These are phyloP conservation scores for Atta cephalotes DNA, from an alignment of 1,140 invertebrate species.

Conservation along the genomic window DNA sequence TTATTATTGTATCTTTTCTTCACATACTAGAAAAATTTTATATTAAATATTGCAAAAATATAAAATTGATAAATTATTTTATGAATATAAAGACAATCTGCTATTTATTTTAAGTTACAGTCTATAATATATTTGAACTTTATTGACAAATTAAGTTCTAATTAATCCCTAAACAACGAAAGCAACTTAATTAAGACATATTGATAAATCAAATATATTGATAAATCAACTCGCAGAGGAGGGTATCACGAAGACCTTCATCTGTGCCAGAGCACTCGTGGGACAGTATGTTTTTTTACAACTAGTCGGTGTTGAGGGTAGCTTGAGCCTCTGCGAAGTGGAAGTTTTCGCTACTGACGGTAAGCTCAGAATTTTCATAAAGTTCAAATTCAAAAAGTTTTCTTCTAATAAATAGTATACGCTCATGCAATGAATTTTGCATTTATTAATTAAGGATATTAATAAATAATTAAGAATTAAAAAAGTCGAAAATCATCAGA, in stretches of 20 bases:
- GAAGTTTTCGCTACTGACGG: constrained; percentile 96
- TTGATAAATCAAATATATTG: constrained; percentile 9
- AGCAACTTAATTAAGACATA: constrained; percentile 29
- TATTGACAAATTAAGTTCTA: background rate
- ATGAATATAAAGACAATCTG: background rate
- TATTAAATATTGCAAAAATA: background rate
- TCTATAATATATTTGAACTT: background rate
- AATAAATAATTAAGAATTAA: background rate
- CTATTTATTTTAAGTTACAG: background rate
- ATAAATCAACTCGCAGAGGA: constrained; percentile 89
- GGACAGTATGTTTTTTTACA: constrained; percentile 96
- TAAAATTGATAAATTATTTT: background rate
- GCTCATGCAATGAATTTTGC: background rate
- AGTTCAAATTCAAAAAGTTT: background rate
- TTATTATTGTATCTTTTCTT: background rate
- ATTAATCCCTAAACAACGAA: background rate
- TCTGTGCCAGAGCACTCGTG: constrained; percentile 93
- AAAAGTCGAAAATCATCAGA: background rate
- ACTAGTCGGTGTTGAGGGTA: constrained; percentile 95
- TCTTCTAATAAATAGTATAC: no score
- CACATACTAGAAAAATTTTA: background rate
- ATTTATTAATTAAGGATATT: background rate
- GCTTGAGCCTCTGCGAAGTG: constrained; percentile 95
- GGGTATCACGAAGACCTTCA: constrained; percentile 95
- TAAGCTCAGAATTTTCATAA: constrained; percentile 81